Percentiles rank a stretch among this genome's conserved stretches.
Evolutionary conservation across 2,113 vertebrate genomes (phyloP).

Genomic region (Pseudopodoces humilis): DNA sequence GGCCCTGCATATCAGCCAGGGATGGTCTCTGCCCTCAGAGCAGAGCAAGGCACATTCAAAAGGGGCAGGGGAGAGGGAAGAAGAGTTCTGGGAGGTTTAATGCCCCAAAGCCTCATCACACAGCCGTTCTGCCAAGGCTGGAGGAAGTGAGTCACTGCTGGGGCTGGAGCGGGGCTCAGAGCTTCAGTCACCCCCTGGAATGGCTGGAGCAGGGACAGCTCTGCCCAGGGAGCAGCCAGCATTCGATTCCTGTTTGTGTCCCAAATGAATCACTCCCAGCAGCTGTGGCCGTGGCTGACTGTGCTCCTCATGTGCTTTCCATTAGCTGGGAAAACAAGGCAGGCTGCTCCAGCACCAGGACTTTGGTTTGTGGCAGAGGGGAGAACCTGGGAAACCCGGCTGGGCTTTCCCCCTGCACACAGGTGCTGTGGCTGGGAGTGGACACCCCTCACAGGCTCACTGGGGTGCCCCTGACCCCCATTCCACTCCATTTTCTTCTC

Average conservation of each 20-base stretch:
- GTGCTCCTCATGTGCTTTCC: conserved; percentile 50
- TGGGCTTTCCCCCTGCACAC: background rate
- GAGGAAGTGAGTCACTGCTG: conserved; percentile 26
- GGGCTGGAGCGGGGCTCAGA: background rate
- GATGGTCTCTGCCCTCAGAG: background rate
- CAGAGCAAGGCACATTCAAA: background rate
- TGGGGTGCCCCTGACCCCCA: background rate
- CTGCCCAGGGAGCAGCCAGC: conserved; percentile 44
- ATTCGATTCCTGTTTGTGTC: conserved; percentile 26
- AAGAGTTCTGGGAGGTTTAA: background rate
- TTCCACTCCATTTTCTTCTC: background rate
- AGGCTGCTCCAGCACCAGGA: background rate
- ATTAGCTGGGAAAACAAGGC: conserved; percentile 47
- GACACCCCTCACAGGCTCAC: background rate
- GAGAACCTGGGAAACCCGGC: background rate
- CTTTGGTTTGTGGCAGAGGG: background rate
- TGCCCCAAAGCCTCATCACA: background rate
- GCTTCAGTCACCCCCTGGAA: conserved; percentile 8
- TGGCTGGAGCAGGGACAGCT: conserved; percentile 29
- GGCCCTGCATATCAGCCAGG: background rate
- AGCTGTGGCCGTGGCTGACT: background rate
- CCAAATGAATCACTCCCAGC: conserved; percentile 45
- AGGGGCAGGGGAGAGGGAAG: background rate
- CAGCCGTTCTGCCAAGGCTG: background rate
- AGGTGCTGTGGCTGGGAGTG: background rate